phyloP scores from a whole-genome alignment of 1,140 invertebrate species.

The Drosophila nikananu region DNA sequence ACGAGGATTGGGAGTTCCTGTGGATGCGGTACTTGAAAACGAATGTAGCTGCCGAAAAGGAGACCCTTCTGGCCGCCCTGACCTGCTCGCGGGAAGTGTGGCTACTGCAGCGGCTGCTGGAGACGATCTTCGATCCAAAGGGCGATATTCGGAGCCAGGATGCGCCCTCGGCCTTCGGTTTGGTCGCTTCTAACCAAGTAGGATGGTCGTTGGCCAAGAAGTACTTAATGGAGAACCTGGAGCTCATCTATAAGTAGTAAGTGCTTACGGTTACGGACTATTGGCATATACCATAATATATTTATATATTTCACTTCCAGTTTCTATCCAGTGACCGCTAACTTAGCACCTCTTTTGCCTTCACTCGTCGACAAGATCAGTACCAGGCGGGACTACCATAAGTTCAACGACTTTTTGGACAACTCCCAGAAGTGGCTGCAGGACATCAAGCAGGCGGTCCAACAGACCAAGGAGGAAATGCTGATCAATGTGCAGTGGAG shows the following conservation, averaged over 20 bases:
- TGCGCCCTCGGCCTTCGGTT: slow-evolving; percentile 86
- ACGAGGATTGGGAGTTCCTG: slow-evolving; percentile 92
- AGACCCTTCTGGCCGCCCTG: slow-evolving; percentile 88
- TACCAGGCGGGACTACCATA: slow-evolving; percentile 81
- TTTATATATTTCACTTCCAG: slow-evolving; percentile 51
- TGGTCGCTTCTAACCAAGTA: slow-evolving; percentile 85
- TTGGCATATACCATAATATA: background rate
- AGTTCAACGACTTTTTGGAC: slow-evolving; percentile 85
- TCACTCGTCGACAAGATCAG: slow-evolving; percentile 85
- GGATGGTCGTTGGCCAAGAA: slow-evolving; percentile 88
- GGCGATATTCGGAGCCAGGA: slow-evolving; percentile 90
- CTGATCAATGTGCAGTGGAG: slow-evolving; percentile 86
- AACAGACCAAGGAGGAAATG: slow-evolving; percentile 85
- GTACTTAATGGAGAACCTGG: slow-evolving; percentile 87
- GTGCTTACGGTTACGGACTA: slow-evolving; percentile 40
- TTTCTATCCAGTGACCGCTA: slow-evolving; percentile 78
- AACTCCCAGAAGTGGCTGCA: slow-evolving; percentile 78
- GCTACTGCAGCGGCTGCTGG: slow-evolving; percentile 89
- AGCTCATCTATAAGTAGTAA: slow-evolving; percentile 87
- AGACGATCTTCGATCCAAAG: slow-evolving; percentile 86
- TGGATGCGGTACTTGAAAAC: slow-evolving; percentile 90
- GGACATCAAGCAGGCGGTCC: slow-evolving; percentile 85
- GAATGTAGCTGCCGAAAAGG: slow-evolving; percentile 89
- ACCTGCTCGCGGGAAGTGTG: slow-evolving; percentile 90
- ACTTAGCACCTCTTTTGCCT: slow-evolving; percentile 81